Conservation (phyloP, 2,797 vertebrate genomes). For the Oreochromis mossambicus region DNA sequence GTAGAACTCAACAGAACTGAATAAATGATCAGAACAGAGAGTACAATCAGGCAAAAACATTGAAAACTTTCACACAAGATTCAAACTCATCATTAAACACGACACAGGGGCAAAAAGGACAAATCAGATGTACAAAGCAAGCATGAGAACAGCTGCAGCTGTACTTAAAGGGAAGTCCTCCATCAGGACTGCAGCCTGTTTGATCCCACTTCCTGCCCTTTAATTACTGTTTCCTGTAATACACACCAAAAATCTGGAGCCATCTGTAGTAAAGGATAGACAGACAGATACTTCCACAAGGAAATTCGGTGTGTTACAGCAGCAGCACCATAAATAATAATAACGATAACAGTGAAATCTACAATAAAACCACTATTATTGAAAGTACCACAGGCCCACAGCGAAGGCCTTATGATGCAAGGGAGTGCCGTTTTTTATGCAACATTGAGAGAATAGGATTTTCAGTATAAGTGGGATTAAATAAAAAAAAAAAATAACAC, state of each 20-base stretch:
- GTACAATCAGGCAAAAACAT: fast-evolving
- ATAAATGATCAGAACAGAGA: background rate
- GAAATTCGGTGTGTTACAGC: background rate
- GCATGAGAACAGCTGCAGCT: background rate
- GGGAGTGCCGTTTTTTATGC: background rate
- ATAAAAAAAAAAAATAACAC: background rate
- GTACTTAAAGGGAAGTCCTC: background rate
- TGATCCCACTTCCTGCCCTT: background rate
- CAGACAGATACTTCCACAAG: background rate
- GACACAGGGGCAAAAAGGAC: background rate
- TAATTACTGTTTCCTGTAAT: background rate
- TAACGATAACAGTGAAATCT: background rate
- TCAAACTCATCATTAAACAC: background rate
- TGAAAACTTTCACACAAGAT: background rate
- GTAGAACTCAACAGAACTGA: background rate
- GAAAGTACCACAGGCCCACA: background rate
- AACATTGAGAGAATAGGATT: background rate
- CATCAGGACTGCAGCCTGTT: background rate
- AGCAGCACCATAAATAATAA: background rate
- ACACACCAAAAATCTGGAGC: background rate
- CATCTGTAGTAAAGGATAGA: background rate
- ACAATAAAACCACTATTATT: background rate
- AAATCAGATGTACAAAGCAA: background rate
- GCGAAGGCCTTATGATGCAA: background rate
- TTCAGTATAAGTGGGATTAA: background rate